Evolutionary conservation across 2,797 vertebrate genomes (phyloP).

Genomic region (Leptoclinus maculatus): DNA sequence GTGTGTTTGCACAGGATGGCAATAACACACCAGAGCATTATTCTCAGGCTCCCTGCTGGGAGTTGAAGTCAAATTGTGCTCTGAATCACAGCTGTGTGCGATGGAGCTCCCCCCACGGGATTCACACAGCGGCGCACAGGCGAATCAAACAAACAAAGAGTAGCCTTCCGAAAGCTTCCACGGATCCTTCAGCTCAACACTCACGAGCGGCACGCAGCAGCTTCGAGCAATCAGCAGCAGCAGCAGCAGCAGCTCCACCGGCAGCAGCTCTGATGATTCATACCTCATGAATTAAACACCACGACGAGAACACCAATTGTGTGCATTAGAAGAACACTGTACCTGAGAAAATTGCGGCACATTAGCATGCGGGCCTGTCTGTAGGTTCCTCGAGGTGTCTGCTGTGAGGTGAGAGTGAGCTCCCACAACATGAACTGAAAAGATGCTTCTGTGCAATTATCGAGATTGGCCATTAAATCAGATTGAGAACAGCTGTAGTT

Average conservation of each 20-base stretch:
- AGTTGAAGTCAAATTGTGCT: conserved; percentile 56
- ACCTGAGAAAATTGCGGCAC: conserved; percentile 56
- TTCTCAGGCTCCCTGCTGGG: conserved; percentile 40
- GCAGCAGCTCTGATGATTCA: conserved; percentile 69
- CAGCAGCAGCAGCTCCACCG: conserved; percentile 14
- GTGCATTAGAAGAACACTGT: conserved; percentile 26
- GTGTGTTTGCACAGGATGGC: conserved; percentile 30
- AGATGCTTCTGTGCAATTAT: conserved; percentile 53
- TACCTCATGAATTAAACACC: conserved; percentile 74
- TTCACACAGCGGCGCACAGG: conserved; percentile 39
- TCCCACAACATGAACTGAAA: conserved; percentile 28
- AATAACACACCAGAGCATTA: conserved; percentile 28
- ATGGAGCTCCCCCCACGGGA: conserved; percentile 55
- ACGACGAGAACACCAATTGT: conserved; percentile 40
- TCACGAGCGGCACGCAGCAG: conserved; percentile 42
- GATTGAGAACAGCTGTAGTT: conserved; percentile 44
- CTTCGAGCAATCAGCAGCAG: conserved; percentile 42
- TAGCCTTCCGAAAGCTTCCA: conserved; percentile 34
- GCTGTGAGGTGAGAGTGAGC: neutral
- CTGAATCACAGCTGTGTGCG: conserved; percentile 56
- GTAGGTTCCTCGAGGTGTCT: neutral
- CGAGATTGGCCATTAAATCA: conserved; percentile 50
- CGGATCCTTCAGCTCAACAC: conserved; percentile 43
- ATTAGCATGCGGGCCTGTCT: conserved; percentile 2
- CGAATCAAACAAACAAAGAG: conserved; percentile 57